Conservation (phyloP, 2,888 invertebrate species). For the Margaritifera margaritifera region DNA sequence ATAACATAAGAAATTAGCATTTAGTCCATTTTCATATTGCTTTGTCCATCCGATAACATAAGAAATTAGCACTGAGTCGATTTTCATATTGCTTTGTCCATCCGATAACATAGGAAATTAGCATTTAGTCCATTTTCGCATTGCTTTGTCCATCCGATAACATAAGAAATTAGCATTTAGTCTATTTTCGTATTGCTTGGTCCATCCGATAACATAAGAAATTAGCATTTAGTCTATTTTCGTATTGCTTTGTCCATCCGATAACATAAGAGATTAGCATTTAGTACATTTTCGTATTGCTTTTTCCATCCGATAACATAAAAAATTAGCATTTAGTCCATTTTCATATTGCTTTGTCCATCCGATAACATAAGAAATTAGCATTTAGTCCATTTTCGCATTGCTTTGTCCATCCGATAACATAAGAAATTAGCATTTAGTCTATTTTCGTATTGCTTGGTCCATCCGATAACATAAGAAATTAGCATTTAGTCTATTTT, state of each 20-base stretch:
- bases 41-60: constrained; percentile 29
- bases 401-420: constrained; percentile 32
- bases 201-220: constrained; percentile 26
- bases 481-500: too few species aligned
- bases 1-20: neutral
- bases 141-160: constrained; percentile 32
- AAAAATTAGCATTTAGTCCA: too few species aligned
- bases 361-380: constrained; percentile 10
- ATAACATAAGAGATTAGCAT: neutral
- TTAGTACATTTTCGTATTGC: constrained; percentile 21
- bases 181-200: constrained; percentile 21
- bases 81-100: constrained; percentile 30
- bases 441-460: constrained; percentile 21
- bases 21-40: constrained; percentile 22
- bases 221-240: too few species aligned
- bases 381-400: too few species aligned
- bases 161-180: neutral
- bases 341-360: constrained; percentile 30
- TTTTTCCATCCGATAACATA: constrained; percentile 28
- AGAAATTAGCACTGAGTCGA: too few species aligned
- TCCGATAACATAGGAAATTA: constrained; percentile 10
- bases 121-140: too few species aligned
- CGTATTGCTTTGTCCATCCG: constrained; percentile 34
- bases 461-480: constrained; percentile 26
- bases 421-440: neutral